Conservation (phyloP, 2,888 invertebrate species). For the Tridacna crocea region DNA sequence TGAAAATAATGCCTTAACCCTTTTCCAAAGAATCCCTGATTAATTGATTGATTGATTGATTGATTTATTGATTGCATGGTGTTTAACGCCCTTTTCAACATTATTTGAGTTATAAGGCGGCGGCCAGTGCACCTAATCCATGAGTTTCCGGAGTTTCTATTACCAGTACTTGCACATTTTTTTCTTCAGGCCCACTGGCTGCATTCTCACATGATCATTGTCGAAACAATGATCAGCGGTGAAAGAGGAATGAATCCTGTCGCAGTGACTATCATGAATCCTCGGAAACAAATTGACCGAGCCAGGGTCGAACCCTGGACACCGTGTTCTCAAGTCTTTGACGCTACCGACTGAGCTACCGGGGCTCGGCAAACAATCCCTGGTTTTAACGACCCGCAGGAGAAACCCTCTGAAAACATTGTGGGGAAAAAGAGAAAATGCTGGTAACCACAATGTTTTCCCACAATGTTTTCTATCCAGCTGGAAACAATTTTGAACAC, state of each 20-base stretch:
- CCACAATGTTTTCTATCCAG: too few species aligned
- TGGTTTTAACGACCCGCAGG: too few species aligned
- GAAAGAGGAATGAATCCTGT: background rate
- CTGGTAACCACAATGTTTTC: too few species aligned
- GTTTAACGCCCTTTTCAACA: background rate
- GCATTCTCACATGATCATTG: background rate
- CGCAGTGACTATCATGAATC: too few species aligned
- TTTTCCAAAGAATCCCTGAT: too few species aligned
- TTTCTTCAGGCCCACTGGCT: background rate
- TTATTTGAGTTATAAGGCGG: background rate
- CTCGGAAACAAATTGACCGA: background rate
- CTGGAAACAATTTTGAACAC: too few species aligned
- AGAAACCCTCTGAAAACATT: too few species aligned
- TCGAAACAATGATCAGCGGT: background rate
- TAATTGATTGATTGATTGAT: too few species aligned
- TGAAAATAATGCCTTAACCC: too few species aligned
- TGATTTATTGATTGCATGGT: background rate
- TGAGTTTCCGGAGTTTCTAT: background rate
- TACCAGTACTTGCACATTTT: background rate
- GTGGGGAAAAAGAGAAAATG: too few species aligned
- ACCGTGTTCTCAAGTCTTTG: too few species aligned
- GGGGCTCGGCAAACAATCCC: too few species aligned
- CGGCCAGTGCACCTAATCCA: background rate
- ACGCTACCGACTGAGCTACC: slow-evolving; percentile 1
- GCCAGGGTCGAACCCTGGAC: background rate